Percentiles rank a stretch among this genome's conserved stretches.
These are phyloP conservation scores for Hycleus phaleratus DNA, from an alignment of 1,140 invertebrate genomes.

Conservation along the genomic window DNA sequence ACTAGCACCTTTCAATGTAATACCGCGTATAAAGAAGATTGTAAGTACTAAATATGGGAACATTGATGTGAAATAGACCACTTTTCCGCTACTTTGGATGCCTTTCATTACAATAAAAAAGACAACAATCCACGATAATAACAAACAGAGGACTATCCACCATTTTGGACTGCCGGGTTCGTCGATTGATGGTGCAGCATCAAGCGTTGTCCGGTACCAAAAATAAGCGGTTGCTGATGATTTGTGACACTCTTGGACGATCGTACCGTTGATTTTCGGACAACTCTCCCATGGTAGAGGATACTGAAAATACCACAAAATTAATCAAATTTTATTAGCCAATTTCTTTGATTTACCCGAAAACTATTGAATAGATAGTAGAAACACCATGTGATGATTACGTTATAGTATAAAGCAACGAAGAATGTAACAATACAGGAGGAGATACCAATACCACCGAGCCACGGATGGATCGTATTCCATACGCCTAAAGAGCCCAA, in stretches of 20 bases:
- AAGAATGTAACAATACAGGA: constrained; percentile 88
- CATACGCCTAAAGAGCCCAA: constrained; percentile 85
- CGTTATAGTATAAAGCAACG: constrained; percentile 94
- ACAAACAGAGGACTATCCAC: constrained; percentile 90
- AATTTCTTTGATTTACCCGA: constrained; percentile 52
- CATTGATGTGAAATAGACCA: constrained; percentile 92
- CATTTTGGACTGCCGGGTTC: constrained; percentile 78
- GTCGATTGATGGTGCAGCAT: constrained; percentile 75
- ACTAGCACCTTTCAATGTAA: constrained; percentile 81
- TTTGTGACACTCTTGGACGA: constrained; percentile 66
- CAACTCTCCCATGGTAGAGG: constrained; percentile 79
- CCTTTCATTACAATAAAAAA: constrained; percentile 98
- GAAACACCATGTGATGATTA: constrained; percentile 97
- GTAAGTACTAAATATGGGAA: constrained; percentile 93
- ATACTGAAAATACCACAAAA: constrained; percentile 46
- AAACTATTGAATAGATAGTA: constrained; percentile 91
- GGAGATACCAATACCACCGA: constrained; percentile 82
- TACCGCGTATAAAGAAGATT: constrained; percentile 88
- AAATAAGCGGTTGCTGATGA: constrained; percentile 83
- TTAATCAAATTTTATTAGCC: neutral
- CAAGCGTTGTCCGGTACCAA: constrained; percentile 81
- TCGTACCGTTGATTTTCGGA: constrained; percentile 64
- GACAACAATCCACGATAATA: constrained; percentile 89
- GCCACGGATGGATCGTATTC: constrained; percentile 90
- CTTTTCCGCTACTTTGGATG: constrained; percentile 95